A percentile compares a stretch with the other conserved stretches of the same genome.
These are phyloP conservation scores for Micronisus gabar DNA, from an alignment of 2,113 vertebrate genomes.

Conservation along the genomic window DNA sequence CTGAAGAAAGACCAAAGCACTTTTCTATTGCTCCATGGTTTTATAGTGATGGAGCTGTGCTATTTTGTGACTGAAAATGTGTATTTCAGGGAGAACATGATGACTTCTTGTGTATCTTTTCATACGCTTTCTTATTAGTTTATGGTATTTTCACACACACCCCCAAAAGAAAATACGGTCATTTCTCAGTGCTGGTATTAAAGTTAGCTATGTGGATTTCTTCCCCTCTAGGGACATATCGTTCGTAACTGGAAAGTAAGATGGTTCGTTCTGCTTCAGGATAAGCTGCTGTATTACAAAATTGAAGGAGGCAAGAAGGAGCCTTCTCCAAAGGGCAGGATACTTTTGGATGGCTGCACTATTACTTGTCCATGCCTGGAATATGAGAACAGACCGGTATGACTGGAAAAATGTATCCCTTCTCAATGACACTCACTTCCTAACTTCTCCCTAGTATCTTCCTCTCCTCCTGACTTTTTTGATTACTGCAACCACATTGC, in stretches of 20 bases:
- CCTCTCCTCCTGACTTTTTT: background rate
- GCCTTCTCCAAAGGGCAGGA: slow-evolving; percentile 82
- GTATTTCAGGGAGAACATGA: background rate
- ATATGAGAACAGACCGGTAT: slow-evolving; percentile 87
- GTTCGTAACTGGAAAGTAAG: slow-evolving; percentile 95
- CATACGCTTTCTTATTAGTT: background rate
- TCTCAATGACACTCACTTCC: background rate
- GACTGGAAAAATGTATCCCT: background rate
- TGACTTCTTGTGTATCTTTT: background rate
- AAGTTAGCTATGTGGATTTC: background rate
- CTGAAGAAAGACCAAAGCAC: background rate
- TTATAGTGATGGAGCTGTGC: background rate
- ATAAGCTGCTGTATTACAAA: slow-evolving; percentile 92
- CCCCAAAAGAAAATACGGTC: rapidly evolving
- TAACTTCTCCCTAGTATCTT: background rate
- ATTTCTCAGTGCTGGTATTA: background rate
- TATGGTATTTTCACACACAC: background rate
- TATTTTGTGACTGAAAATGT: background rate
- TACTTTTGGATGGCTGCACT: slow-evolving; percentile 82
- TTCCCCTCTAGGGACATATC: slow-evolving; percentile 84
- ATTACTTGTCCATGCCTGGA: slow-evolving; percentile 91
- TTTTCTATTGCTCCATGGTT: background rate
- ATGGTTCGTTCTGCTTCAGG: slow-evolving; percentile 88
- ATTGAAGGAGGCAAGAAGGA: slow-evolving; percentile 83
- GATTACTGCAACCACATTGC: background rate